Evolutionary conservation across 2,113 vertebrate genomes (phyloP).

Genomic region (Paraplagusia blochii): DNA sequence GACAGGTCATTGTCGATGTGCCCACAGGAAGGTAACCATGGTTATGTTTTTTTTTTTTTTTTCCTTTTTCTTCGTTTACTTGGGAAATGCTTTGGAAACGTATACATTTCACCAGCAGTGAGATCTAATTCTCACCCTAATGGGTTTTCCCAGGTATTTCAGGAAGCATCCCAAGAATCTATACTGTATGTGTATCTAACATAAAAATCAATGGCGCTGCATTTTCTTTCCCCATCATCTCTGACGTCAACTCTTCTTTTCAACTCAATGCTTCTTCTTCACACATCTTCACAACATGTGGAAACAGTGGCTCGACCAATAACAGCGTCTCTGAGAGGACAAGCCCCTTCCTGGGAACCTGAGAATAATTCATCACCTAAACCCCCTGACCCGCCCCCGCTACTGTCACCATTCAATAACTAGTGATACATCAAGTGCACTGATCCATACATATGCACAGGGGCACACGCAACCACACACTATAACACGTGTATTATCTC

Average conservation of each 20-base stretch:
- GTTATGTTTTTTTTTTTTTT: no score
- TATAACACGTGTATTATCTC: not conserved
- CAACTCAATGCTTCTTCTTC: not conserved
- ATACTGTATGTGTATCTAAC: not conserved
- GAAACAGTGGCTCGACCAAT: slow-evolving; percentile 3
- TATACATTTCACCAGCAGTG: no score
- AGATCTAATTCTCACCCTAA: no score
- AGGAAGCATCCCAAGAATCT: no score
- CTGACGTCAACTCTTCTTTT: not conserved
- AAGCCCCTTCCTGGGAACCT: slow-evolving; percentile 10
- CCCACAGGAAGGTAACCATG: no score
- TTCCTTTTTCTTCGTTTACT: no score
- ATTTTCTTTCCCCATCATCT: not conserved
- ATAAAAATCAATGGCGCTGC: not conserved
- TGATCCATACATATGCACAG: slow-evolving; percentile 18
- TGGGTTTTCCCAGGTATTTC: no score
- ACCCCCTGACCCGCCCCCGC: no score
- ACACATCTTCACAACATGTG: slow-evolving; percentile 8
- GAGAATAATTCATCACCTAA: slow-evolving; percentile 28
- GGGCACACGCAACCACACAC: no score
- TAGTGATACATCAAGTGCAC: slow-evolving; percentile 21
- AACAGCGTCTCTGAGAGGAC: slow-evolving; percentile 17
- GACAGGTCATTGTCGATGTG: no score
- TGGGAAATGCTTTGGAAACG: no score
- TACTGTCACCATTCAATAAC: slow-evolving; percentile 11